These are phyloP conservation scores for Argopecten irradians DNA, from an alignment of 1,140 invertebrate species.

Conservation along the genomic window DNA sequence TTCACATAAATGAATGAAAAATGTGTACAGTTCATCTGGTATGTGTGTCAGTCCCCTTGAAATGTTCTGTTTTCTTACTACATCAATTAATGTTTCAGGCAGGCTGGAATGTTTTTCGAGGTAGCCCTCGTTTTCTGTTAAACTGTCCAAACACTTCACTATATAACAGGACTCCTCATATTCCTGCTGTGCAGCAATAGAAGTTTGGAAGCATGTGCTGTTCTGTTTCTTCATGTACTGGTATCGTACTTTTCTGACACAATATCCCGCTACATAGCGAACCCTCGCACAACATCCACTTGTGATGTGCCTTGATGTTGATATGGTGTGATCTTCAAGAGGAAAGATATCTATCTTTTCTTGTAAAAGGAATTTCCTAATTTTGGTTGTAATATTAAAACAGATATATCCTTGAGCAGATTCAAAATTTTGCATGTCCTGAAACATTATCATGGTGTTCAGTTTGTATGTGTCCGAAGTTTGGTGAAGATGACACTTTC, in stretches of 20 bases:
- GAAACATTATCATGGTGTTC: slow-evolving; percentile 25
- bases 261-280: slow-evolving; percentile 29
- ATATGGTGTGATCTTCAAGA: not conserved
- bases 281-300: not conserved
- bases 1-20: too few species aligned
- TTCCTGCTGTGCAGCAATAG: too few species aligned
- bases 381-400: not conserved
- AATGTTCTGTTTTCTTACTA: too few species aligned
- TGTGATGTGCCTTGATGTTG: slow-evolving; percentile 19
- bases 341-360: slow-evolving; percentile 27
- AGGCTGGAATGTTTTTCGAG: too few species aligned
- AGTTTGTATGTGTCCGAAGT: not conserved
- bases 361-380: slow-evolving; percentile 26
- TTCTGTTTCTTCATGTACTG: not conserved
- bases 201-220: not conserved
- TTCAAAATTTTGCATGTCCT: slow-evolving; percentile 8
- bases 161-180: too few species aligned
- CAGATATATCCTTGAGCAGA: slow-evolving; percentile 30
- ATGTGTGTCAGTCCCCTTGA: too few species aligned
- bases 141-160: too few species aligned
- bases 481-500: not conserved
- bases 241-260: slow-evolving; percentile 4
- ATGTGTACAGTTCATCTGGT: too few species aligned
- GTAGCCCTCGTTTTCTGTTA: too few species aligned
- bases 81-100: too few species aligned